A percentile compares a stretch with the other conserved stretches of the same genome.
These are phyloP conservation scores for Lasioglossum villosulum DNA, from an alignment of 2,888 invertebrate species.

Conservation along the genomic window DNA sequence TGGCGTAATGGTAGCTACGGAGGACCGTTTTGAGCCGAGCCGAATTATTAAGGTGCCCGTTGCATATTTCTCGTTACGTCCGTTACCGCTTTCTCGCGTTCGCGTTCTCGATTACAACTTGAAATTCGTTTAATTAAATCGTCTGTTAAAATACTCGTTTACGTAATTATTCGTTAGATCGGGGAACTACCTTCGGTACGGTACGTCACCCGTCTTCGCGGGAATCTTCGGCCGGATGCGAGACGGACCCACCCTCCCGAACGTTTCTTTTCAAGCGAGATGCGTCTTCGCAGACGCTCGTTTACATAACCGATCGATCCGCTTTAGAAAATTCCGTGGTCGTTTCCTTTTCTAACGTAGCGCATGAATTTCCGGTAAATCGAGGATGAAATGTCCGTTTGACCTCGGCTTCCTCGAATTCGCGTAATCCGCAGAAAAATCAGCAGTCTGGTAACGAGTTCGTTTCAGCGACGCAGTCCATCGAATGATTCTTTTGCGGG, in stretches of 20 bases:
- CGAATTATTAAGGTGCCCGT: neutral
- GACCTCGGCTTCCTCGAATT: neutral
- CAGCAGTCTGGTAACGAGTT: neutral
- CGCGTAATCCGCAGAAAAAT: neutral
- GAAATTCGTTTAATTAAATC: neutral
- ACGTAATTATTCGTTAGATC: neutral
- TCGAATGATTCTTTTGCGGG: slow-evolving; percentile 2
- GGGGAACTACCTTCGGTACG: neutral
- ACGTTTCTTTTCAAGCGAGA: neutral
- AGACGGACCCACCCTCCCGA: neutral
- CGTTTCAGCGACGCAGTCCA: neutral
- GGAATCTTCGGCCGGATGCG: neutral
- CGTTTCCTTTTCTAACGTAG: no score
- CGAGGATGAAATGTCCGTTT: neutral
- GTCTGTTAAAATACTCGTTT: neutral
- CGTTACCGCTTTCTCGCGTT: neutral
- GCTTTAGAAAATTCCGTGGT: no score
- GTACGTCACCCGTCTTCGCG: neutral
- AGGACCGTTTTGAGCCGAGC: neutral
- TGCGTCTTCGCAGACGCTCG: neutral
- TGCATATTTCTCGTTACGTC: neutral
- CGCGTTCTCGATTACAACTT: neutral
- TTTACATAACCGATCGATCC: neutral
- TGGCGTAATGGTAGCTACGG: neutral
- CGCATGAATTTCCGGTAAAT: no score